A percentile compares a stretch with the other conserved stretches of the same genome.
Evolutionary conservation across 2,113 vertebrate genomes (phyloP).

Genomic region (Poeciliopsis turrubarensis): DNA sequence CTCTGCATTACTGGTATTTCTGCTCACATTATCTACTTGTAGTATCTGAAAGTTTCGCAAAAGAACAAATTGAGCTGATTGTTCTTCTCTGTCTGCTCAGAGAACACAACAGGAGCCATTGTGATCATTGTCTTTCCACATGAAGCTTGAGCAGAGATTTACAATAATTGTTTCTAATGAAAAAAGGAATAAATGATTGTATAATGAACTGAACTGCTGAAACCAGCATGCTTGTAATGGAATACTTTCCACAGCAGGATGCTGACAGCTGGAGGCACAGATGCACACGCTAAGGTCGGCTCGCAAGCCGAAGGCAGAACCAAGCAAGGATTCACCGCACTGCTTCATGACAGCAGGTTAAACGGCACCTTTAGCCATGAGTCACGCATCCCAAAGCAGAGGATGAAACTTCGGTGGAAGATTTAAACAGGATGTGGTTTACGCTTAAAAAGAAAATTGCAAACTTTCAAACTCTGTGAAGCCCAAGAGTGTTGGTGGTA

Average conservation of each 20-base stretch:
- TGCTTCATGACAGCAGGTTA: slow-evolving; percentile 34
- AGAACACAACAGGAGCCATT: background rate
- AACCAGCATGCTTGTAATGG: slow-evolving; percentile 37
- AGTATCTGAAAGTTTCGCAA: background rate
- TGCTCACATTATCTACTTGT: background rate
- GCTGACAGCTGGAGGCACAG: slow-evolving; percentile 39
- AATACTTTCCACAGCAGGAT: slow-evolving; percentile 47
- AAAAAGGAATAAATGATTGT: slow-evolving; percentile 41
- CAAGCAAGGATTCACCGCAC: background rate
- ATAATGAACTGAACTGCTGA: slow-evolving; percentile 37
- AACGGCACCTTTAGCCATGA: slow-evolving; percentile 18
- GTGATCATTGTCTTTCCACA: slow-evolving; percentile 27
- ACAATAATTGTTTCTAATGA: slow-evolving; percentile 33
- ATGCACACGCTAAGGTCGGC: slow-evolving; percentile 17
- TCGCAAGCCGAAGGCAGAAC: slow-evolving; percentile 11
- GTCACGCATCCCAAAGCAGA: slow-evolving; percentile 20
- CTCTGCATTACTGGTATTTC: background rate
- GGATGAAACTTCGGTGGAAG: slow-evolving; percentile 60
- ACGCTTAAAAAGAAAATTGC: slow-evolving; percentile 67
- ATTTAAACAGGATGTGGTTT: slow-evolving; percentile 61
- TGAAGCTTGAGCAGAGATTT: slow-evolving; percentile 19
- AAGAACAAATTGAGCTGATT: background rate
- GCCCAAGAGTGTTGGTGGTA: slow-evolving; percentile 65
- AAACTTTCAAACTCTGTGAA: slow-evolving; percentile 67
- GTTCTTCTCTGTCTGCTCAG: slow-evolving; percentile 3